phyloP scores from a whole-genome alignment of 2,888 invertebrate genomes.

The Flabesymbios commensalis region DNA sequence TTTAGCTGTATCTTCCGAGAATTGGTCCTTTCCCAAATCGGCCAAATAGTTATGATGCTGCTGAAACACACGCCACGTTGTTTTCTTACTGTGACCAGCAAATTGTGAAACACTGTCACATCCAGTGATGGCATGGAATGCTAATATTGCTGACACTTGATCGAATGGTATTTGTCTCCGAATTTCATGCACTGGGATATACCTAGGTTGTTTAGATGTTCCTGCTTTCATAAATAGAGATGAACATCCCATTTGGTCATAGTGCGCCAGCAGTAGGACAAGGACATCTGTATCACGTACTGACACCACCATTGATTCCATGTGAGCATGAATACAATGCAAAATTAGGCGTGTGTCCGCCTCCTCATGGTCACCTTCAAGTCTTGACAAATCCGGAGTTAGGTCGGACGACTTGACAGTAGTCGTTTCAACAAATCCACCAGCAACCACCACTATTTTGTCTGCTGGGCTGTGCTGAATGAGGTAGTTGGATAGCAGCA shows the following conservation, averaged over 20 bases:
- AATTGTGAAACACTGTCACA: constrained; percentile 4
- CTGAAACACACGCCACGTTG: not conserved
- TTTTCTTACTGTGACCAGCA: not conserved
- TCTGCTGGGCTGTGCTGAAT: not conserved
- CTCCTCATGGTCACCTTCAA: constrained; percentile 4
- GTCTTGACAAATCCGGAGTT: not conserved
- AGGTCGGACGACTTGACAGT: constrained; percentile 15
- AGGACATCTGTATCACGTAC: constrained; percentile 7
- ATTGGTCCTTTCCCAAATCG: too few relatives aligned
- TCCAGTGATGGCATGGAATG: constrained; percentile 9
- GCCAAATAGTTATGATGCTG: not conserved
- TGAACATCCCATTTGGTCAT: not conserved
- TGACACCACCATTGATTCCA: constrained; percentile 1
- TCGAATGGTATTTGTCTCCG: not conserved
- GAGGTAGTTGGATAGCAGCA: not conserved
- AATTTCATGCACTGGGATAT: constrained; percentile 6
- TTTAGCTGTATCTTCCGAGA: too few relatives aligned
- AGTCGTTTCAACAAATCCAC: constrained; percentile 13
- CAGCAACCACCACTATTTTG: constrained; percentile 14
- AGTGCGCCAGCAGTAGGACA: constrained; percentile 1
- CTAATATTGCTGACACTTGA: not conserved
- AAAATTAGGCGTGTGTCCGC: constrained; percentile 3
- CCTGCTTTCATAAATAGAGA: not conserved
- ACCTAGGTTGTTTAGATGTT: not conserved
- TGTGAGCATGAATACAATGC: constrained; percentile 1